Percentiles rank a stretch among this genome's conserved stretches.
These are phyloP conservation scores for Chromobotia macracanthus DNA, from an alignment of 2,797 vertebrate species.

Conservation along the genomic window DNA sequence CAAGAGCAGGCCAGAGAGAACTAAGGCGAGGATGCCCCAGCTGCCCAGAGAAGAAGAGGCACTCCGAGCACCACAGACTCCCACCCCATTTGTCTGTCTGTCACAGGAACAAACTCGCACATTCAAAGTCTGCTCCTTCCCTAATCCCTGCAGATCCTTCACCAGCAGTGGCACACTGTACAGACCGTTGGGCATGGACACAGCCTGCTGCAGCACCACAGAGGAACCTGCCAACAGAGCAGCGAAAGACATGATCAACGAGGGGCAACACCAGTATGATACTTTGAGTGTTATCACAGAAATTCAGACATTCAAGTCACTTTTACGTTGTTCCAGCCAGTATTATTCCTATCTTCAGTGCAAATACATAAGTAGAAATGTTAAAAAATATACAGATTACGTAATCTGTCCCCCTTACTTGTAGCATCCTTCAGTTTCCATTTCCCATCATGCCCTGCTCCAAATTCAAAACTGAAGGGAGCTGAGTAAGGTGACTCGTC, in stretches of 20 bases:
- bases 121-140: slow-evolving; percentile 53
- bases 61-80: slow-evolving; percentile 44
- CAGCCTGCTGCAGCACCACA: slow-evolving; percentile 68
- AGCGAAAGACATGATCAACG: background rate
- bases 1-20: slow-evolving; percentile 75
- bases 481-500: slow-evolving; percentile 73
- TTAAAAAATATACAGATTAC: too few relatives aligned
- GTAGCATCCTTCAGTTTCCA: slow-evolving; percentile 70
- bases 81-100: slow-evolving; percentile 40
- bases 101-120: slow-evolving; percentile 78
- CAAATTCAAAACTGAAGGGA: slow-evolving; percentile 77
- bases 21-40: slow-evolving; percentile 85
- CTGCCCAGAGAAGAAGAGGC: slow-evolving; percentile 68
- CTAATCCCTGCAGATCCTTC: slow-evolving; percentile 74
- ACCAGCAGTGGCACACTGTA: slow-evolving; percentile 77
- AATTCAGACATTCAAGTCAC: too few relatives aligned
- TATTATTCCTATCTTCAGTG: too few relatives aligned
- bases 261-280: background rate
- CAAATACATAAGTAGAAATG: too few relatives aligned
- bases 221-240: slow-evolving; percentile 56
- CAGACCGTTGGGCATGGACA: slow-evolving; percentile 61
- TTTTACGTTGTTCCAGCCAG: too few relatives aligned
- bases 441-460: slow-evolving; percentile 32
- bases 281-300: background rate
- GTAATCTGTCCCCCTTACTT: slow-evolving; percentile 65